Conservation (phyloP, 92 coral and sea anemone species). For the Umimayanthus chanpuru region DNA sequence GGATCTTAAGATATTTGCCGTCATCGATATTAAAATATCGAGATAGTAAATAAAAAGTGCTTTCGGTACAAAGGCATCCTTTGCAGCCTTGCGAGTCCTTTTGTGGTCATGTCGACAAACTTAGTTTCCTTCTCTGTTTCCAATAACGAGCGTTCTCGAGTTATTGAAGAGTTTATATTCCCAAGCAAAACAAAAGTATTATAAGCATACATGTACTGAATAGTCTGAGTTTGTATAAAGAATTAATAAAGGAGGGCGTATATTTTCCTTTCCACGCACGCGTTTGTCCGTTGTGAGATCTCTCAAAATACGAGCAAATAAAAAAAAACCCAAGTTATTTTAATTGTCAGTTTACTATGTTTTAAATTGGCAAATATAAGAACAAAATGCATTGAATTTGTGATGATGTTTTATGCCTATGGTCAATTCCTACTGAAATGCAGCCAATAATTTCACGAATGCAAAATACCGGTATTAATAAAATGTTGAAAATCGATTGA, state of each 20-base stretch:
- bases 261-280: too few relatives aligned
- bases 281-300: background rate
- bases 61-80: background rate
- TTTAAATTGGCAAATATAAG: background rate
- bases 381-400: background rate
- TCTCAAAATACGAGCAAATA: background rate
- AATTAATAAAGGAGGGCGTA: too few relatives aligned
- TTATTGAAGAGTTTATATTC: background rate
- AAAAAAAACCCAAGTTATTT: too few relatives aligned
- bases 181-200: background rate
- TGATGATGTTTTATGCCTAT: background rate
- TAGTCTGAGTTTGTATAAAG: background rate
- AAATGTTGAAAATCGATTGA: background rate
- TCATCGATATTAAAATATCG: background rate
- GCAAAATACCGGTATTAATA: background rate
- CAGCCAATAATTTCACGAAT: background rate
- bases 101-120: background rate
- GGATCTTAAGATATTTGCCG: background rate
- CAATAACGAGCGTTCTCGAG: background rate
- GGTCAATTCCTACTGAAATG: background rate
- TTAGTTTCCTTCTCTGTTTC: background rate
- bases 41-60: background rate
- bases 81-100: background rate
- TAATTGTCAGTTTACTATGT: background rate
- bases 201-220: too few relatives aligned